Percentiles rank a stretch among this genome's conserved stretches.
Evolutionary conservation across 1,140 invertebrate genomes (phyloP).

Genomic region (Melipona quadrifasciata): DNA sequence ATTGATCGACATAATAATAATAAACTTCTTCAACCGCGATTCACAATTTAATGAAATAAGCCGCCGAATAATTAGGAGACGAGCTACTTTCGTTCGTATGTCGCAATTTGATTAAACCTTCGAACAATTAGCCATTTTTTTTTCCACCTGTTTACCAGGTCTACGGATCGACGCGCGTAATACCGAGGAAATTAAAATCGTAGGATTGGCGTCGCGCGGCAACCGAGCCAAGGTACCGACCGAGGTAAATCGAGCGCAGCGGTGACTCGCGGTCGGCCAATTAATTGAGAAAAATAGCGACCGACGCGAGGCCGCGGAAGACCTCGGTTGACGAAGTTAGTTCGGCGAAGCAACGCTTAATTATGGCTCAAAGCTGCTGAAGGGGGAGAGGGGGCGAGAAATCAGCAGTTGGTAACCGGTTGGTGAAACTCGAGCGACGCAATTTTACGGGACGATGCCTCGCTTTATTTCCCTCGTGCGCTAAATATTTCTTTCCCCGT

Average conservation of each 20-base stretch:
- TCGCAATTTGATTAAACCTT: background rate
- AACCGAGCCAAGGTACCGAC: background rate
- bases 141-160: background rate
- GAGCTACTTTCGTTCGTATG: too few species aligned
- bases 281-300: background rate
- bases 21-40: too few species aligned
- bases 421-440: conserved; percentile 32
- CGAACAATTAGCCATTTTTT: background rate
- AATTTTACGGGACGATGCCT: conserved; percentile 33
- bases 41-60: too few species aligned
- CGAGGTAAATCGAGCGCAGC: background rate
- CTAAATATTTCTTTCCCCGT: conserved; percentile 20
- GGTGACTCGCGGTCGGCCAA: background rate
- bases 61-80: too few species aligned
- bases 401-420: conserved; percentile 5
- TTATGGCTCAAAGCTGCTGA: conserved; percentile 6
- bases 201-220: too few species aligned
- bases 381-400: too few species aligned
- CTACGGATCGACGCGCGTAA: background rate
- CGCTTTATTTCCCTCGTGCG: conserved; percentile 15
- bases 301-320: background rate
- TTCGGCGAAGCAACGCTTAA: conserved; percentile 12
- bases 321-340: background rate
- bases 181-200: conserved; percentile 1
- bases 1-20: too few species aligned